Conservation (phyloP, 2,888 invertebrate genomes). For the Apamea anceps region DNA sequence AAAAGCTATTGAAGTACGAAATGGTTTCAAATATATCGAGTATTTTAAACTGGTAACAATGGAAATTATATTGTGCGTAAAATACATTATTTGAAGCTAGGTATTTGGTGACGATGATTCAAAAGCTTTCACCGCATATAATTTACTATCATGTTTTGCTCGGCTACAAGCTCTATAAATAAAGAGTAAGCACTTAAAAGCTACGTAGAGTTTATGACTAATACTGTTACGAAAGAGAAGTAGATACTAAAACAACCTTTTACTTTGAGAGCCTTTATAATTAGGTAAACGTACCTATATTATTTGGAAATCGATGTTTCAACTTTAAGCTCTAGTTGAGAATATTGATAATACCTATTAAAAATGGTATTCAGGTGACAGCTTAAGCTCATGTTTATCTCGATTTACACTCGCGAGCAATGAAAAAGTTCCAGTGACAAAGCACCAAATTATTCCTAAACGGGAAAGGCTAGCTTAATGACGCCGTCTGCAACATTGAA, state of each 20-base stretch:
- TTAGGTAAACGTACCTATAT: slow-evolving; percentile 22
- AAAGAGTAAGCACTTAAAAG: slow-evolving; percentile 67
- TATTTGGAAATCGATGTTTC: slow-evolving; percentile 29
- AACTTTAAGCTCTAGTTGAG: neutral
- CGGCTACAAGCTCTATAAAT: slow-evolving; percentile 61
- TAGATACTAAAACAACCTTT: slow-evolving; percentile 45
- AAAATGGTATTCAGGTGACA: neutral
- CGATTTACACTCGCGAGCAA: too few species aligned
- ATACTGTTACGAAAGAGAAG: slow-evolving; percentile 43
- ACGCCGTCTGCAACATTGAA: too few species aligned
- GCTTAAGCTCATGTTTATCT: neutral
- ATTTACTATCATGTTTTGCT: slow-evolving; percentile 70
- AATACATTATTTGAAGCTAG: slow-evolving; percentile 36
- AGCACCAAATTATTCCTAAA: too few species aligned
- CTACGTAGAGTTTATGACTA: slow-evolving; percentile 56
- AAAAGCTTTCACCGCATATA: slow-evolving; percentile 58
- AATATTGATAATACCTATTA: neutral
- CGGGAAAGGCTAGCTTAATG: too few species aligned
- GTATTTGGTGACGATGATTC: slow-evolving; percentile 63
- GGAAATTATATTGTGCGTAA: slow-evolving; percentile 38
- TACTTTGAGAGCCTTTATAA: slow-evolving; percentile 32
- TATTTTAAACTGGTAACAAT: slow-evolving; percentile 46
- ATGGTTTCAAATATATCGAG: slow-evolving; percentile 50
- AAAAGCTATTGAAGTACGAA: slow-evolving; percentile 48
- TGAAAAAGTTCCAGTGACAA: too few species aligned